Base-by-base conservation (phyloP, 2,888 invertebrate species). In the Acrobasis suavella region DNA sequence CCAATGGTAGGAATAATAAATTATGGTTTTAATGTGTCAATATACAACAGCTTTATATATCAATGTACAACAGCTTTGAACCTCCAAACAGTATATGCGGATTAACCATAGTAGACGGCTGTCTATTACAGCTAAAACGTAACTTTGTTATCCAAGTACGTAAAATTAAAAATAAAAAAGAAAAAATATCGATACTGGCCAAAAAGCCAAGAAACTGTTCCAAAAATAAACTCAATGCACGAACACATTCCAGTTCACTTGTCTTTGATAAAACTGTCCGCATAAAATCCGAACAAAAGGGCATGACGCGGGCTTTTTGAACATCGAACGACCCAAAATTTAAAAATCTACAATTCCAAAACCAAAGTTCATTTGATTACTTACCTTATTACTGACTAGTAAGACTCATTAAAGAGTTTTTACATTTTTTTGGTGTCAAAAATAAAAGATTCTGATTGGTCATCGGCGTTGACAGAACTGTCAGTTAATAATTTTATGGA, bases 241-340 rank as follows among this genome's bases (percentile, higher is more conserved):
- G 54, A 51, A 61, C 60, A 65, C 67, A 67, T 68, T 69, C 65
- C 69, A 69, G 66, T 68, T 67, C 69, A 69, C 65, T 64, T 69
- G 69, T 66, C 67, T 68, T 64, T 64, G 66, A 68, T 68, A 68
- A 65, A 65, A 62, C 64, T 64, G 65, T 62, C 59, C 63, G 65
- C 67, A 61, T 64, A 60, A 67, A 70, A 67, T 64, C 66, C 51
- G 55, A 66, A 68, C 63, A 65, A 70, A 67, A 68, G 60, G 60
- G 51, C 49, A 60, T 37, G 60, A 64, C 62, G 62, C 65, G 68
- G 67, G 62, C 52, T 65, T 64, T 68, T 67, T 67, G 66, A 66
- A 66, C 55, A 56, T 63, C 64, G 60, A 55, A 60, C 59, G 58
- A 46, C 10, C 46, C n/a, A n/a, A 54, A 38, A 38, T 37, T 32